Evolutionary conservation across 2,888 invertebrate species (phyloP), one percentile per base, ranked within the genome.

Genomic region (Caenorhabditis doughertyi): DNA sequence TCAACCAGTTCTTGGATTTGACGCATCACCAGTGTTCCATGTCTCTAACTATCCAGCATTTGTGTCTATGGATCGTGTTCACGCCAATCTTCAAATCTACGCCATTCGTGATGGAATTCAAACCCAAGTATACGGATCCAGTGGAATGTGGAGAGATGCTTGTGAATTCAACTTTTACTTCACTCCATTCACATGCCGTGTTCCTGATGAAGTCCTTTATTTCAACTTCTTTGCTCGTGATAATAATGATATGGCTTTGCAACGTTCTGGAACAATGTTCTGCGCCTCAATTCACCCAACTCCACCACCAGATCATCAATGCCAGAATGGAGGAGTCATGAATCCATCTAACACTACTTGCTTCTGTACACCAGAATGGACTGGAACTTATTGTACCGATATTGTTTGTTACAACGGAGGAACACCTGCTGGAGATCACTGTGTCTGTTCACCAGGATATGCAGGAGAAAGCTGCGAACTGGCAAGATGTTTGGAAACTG

Each of bases 151-250:
- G 80, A 85, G 89, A 53, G 85, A 85, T 49, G 86, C 81, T 32
- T 89, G 89, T 72, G 47, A 72, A n/a, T 88, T 79, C 77, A 72
- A 85, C 67, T 87, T 89, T 84, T 88, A 85, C 62, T 89, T 89
- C 84, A 85, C 85, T n/a, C 85, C 87, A 44, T 87, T 87, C 81
- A 79, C 83, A 4, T 89, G 89, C 72, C 65, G 76, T 3, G 68
- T 79, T 27, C 81, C 84, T 3, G 81, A 87, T 53, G 87, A 89
- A 55, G 71, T 79, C n/a, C 84, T 89, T 49, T 88, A 89, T 77
- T 89, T 87, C 79, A 88, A 88, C 58, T 85, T 88, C 84, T 88
- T 83, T 73, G 83, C 86, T 55, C 84, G 87, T 42, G 87, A 88
- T 67, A 68, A 74, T 13, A 49, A 68, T 11, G 88, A 88, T 1